phyloP scores from a whole-genome alignment of 1,140 invertebrate genomes.

The Micrasema longulum region DNA sequence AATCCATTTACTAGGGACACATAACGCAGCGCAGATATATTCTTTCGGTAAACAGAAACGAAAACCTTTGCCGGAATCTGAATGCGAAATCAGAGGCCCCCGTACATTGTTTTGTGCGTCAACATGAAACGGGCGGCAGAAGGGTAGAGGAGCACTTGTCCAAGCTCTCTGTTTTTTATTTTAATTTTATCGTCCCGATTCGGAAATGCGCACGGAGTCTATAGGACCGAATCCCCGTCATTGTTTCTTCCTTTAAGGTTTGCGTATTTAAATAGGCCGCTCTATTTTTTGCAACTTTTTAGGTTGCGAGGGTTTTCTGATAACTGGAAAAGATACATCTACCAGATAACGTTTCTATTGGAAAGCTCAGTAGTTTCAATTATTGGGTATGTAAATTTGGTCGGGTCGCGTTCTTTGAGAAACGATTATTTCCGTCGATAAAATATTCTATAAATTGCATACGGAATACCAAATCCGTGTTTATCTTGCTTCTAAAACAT shows the following conservation, averaged over 20 bases:
- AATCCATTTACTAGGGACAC: conserved; percentile 40
- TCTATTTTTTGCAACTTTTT: conserved; percentile 36
- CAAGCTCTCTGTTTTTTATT: conserved; percentile 43
- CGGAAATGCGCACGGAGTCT: conserved; percentile 27
- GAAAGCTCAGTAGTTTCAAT: too few relatives aligned
- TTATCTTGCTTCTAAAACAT: too few relatives aligned
- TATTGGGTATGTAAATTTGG: conserved; percentile 10
- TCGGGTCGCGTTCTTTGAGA: not conserved
- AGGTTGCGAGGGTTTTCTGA: not conserved
- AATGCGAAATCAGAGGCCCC: conserved; percentile 52
- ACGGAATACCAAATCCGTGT: too few relatives aligned
- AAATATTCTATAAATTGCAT: too few relatives aligned
- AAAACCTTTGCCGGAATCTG: conserved; percentile 51
- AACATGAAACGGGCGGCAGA: conserved; percentile 52
- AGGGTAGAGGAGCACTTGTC: conserved; percentile 50
- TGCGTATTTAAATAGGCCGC: conserved; percentile 33
- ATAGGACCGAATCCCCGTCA: conserved; percentile 26
- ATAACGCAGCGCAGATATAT: conserved; percentile 44
- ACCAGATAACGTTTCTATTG: not conserved
- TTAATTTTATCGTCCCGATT: conserved; percentile 48
- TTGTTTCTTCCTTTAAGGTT: conserved; percentile 30
- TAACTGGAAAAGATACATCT: too few relatives aligned
- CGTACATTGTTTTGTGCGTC: conserved; percentile 52
- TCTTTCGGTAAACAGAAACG: conserved; percentile 48
- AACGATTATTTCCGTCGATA: too few relatives aligned